These are phyloP conservation scores for Drosophila yooni DNA, from an alignment of 2,888 invertebrate species.

Conservation along the genomic window DNA sequence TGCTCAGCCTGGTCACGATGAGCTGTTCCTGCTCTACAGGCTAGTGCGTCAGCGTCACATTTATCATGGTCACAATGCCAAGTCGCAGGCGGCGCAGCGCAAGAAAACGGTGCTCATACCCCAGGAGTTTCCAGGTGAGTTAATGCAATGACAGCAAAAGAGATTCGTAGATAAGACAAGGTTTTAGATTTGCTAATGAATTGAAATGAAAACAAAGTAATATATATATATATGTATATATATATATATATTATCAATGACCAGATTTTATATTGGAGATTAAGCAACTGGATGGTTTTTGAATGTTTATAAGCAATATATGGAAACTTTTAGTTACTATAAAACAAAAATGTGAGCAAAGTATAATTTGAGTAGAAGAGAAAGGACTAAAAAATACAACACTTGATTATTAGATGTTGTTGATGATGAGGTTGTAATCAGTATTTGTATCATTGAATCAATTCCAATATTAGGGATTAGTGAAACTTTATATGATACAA, in stretches of 20 bases:
- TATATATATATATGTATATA: not conserved
- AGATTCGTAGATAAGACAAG: not conserved
- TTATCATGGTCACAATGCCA: conserved; percentile 84
- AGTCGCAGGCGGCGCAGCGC: conserved; percentile 82
- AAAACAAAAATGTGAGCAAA: too few relatives aligned
- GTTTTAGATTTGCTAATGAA: not conserved
- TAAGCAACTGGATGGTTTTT: not conserved
- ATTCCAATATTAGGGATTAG: not conserved
- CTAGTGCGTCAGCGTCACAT: conserved; percentile 83
- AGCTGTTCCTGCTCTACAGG: conserved; percentile 84
- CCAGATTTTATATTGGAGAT: conserved; percentile 7
- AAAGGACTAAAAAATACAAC: not conserved
- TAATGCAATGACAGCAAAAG: not conserved
- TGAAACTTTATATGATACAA: not conserved
- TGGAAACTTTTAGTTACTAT: not conserved
- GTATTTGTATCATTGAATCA: not conserved
- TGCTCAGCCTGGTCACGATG: conserved; percentile 67
- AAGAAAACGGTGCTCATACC: conserved; percentile 85
- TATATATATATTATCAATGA: conserved; percentile 4
- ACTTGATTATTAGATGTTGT: not conserved
- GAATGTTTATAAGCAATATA: not conserved
- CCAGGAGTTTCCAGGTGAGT: conserved; percentile 85
- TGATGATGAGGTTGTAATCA: not conserved
- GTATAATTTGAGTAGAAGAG: too few relatives aligned
- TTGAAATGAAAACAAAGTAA: not conserved